Conservation (phyloP, 2,888 invertebrate species). For the Vanessa cardui region DNA sequence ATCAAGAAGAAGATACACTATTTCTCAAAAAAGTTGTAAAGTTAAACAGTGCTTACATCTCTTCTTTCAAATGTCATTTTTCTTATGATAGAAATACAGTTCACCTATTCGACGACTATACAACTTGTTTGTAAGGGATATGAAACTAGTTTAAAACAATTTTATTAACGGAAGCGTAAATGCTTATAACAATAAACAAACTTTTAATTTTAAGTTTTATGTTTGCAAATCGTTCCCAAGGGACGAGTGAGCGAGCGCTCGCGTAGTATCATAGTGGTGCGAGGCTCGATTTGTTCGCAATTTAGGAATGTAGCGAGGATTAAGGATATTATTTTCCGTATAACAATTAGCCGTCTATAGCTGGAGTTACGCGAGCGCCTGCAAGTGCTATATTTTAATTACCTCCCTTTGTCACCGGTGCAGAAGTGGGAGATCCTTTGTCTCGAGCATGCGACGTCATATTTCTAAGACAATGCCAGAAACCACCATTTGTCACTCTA, state of each 20-base stretch:
- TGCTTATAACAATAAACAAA: neutral
- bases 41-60: too few relatives aligned
- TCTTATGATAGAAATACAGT: too few relatives aligned
- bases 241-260: too few relatives aligned
- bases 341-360: slow-evolving; percentile 12
- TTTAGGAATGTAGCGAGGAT: too few relatives aligned
- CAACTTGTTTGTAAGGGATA: neutral
- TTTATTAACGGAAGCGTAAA: slow-evolving; percentile 27
- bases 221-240: too few relatives aligned
- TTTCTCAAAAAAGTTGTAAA: too few relatives aligned
- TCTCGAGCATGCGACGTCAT: slow-evolving; percentile 32
- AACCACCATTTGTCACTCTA: slow-evolving; percentile 38
- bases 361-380: slow-evolving; percentile 14
- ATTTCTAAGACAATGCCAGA: slow-evolving; percentile 40
- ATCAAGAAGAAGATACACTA: too few relatives aligned
- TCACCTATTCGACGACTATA: too few relatives aligned
- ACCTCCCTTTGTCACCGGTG: slow-evolving; percentile 38
- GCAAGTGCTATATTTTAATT: slow-evolving; percentile 41
- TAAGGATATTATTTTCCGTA: neutral
- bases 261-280: too few relatives aligned
- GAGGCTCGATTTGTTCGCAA: too few relatives aligned
- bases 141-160: slow-evolving; percentile 22
- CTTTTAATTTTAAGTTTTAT: too few relatives aligned
- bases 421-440: slow-evolving; percentile 32
- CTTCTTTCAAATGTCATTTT: too few relatives aligned